Conservation (phyloP, 2,888 invertebrate genomes). For the Odontocerum albicorne region DNA sequence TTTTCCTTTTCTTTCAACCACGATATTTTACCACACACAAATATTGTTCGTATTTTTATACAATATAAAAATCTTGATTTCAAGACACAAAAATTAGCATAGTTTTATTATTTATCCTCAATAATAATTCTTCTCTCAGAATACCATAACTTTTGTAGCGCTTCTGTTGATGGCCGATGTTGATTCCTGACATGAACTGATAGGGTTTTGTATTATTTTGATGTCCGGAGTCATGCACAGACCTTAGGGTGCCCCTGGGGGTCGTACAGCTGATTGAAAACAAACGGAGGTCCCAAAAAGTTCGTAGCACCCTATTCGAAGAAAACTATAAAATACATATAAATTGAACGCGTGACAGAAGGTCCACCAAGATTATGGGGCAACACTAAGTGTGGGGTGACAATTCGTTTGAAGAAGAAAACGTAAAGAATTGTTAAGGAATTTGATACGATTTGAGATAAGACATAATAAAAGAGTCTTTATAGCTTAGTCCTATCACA, state of each 20-base stretch:
- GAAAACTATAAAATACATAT: conserved; percentile 28
- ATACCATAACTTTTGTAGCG: not conserved
- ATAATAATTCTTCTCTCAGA: not conserved
- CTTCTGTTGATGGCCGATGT: not conserved
- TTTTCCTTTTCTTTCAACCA: too few relatives aligned
- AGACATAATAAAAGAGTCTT: too few relatives aligned
- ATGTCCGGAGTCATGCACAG: conserved; percentile 9
- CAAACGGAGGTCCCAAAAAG: conserved; percentile 25
- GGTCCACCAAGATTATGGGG: conserved; percentile 17
- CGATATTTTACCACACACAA: too few relatives aligned
- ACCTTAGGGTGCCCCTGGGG: conserved; percentile 14
- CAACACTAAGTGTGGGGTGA: not conserved
- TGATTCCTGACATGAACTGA: not conserved
- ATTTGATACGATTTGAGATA: too few relatives aligned
- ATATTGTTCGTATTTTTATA: too few relatives aligned
- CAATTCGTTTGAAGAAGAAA: too few relatives aligned
- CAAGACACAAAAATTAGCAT: too few relatives aligned
- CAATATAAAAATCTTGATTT: too few relatives aligned
- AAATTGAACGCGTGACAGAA: conserved; percentile 30
- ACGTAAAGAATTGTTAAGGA: too few relatives aligned
- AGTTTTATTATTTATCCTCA: not conserved
- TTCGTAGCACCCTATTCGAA: conserved; percentile 12
- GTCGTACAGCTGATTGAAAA: conserved; percentile 29
- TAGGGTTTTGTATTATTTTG: not conserved
- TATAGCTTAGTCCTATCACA: too few relatives aligned